phyloP scores from a whole-genome alignment of 2,113 vertebrate species.

The Grammomys surdaster region DNA sequence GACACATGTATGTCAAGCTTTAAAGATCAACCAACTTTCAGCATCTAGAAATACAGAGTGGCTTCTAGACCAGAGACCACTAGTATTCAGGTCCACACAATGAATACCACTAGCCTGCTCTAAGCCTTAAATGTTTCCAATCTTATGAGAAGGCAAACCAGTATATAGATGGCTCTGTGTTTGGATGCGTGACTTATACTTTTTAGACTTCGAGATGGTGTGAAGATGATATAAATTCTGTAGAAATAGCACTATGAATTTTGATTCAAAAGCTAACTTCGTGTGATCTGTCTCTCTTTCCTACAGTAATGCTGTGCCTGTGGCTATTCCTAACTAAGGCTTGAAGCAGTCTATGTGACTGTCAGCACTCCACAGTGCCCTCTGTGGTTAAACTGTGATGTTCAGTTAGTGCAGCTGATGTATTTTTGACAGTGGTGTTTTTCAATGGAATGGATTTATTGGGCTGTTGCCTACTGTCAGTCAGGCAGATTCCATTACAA shows the following conservation, averaged over 20 bases:
- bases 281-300: not conserved
- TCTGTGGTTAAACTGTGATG: not conserved
- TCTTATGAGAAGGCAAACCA: not conserved
- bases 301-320: too few species aligned
- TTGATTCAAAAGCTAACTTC: not conserved
- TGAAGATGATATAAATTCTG: not conserved
- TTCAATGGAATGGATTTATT: not conserved
- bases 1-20: not conserved
- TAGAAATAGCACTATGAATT: not conserved
- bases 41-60: not conserved
- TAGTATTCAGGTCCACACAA: not conserved
- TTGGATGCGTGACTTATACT: not conserved
- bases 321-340: not conserved
- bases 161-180: not conserved
- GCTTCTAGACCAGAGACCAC: not conserved
- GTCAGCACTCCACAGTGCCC: fast-evolving
- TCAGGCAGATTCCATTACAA: not conserved
- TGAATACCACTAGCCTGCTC: not conserved
- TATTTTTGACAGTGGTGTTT: not conserved
- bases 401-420: not conserved
- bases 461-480: not conserved
- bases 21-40: not conserved
- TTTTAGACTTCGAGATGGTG: not conserved
- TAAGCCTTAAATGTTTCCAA: not conserved
- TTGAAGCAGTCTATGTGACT: not conserved